Percentiles rank a stretch among this genome's conserved stretches.
Conservation (phyloP, 1,140 invertebrate species). For the Maniola jurtina region DNA sequence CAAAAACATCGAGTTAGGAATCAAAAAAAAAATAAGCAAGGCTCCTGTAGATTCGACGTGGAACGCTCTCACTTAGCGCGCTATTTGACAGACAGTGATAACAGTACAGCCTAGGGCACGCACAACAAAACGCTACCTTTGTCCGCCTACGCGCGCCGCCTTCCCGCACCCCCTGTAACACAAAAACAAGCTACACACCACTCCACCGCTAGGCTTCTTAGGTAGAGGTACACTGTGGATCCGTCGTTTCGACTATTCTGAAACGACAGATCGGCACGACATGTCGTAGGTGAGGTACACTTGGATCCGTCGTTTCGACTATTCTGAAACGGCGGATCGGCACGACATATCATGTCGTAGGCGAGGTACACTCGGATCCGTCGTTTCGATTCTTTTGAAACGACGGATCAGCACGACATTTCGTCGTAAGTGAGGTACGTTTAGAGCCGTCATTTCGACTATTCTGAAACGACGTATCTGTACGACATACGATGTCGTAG, state of each 20-base stretch:
- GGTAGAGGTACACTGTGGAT: not conserved
- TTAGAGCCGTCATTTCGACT: not conserved
- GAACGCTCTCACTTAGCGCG: constrained; percentile 64
- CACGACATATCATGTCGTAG: not conserved
- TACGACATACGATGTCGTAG: no score
- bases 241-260: not conserved
- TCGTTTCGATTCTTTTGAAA: no score
- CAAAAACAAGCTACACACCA: constrained; percentile 76
- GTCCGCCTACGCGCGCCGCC: constrained; percentile 70
- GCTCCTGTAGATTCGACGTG: constrained; percentile 62
- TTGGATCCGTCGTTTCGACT: not conserved
- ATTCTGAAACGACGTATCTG: not conserved
- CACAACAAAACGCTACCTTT: constrained; percentile 77
- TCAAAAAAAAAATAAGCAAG: constrained; percentile 41
- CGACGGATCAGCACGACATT: no score
- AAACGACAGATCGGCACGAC: not conserved
- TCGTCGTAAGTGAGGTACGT: no score
- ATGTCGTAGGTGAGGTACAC: no score
- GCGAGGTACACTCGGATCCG: no score
- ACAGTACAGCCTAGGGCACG: constrained; percentile 78
- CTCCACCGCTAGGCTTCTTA: constrained; percentile 54
- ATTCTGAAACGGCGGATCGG: not conserved
- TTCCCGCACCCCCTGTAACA: constrained; percentile 75
- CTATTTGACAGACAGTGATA: constrained; percentile 73
- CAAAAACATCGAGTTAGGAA: constrained; percentile 26